Base-by-base conservation (phyloP, 1,140 invertebrate species). In the Trigoniulus corallinus region DNA sequence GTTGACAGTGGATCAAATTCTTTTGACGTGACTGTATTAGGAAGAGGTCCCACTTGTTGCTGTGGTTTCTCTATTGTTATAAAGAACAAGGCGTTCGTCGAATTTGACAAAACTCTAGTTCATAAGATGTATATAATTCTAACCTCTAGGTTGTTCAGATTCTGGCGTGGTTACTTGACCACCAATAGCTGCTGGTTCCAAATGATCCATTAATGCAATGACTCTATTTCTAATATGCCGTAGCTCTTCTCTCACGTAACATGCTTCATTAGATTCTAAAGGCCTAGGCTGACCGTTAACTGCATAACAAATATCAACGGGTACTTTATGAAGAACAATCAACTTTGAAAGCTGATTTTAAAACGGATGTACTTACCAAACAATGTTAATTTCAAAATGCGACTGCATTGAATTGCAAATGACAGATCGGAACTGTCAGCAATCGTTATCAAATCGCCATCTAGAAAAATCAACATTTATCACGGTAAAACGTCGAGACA, bases 371-470 rank as follows among this genome's bases (percentile, higher is more conserved):
- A 49, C 39, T 62, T 61, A 7, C 72, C 62, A 63, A 80, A 69
- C 49, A 82, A 70, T 54, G 75, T 75, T 23, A 82, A 66, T 63
- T 79, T 80, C 42, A 83, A 62, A 55, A 81, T 75, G 40, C 79
- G 68, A 58, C 75, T 79, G 56, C 77, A 80, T 60, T 81, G 77
- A 53, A 83, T 79, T 47, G 80, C 81, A 72, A 80, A 81, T 12
- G 75, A 73, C 41, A 83, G 63, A 63, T 83, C 81, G 7, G 78
- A 77, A 60, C 76, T 79, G 66, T 83, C 80, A 68, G 79, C 77
- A 52, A 83, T 82, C 29, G 80, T 81, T 52, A 83, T 77, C 45
- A 82, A 62, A 64, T 83, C 81, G 50, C 76, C 78, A 74, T 83
- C 80, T 80, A 64, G 47, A 74, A 70, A 37, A 24, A 34, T n/a